Base-by-base conservation (phyloP, 2,888 invertebrate species). In the Drosophila aldrichi region DNA sequence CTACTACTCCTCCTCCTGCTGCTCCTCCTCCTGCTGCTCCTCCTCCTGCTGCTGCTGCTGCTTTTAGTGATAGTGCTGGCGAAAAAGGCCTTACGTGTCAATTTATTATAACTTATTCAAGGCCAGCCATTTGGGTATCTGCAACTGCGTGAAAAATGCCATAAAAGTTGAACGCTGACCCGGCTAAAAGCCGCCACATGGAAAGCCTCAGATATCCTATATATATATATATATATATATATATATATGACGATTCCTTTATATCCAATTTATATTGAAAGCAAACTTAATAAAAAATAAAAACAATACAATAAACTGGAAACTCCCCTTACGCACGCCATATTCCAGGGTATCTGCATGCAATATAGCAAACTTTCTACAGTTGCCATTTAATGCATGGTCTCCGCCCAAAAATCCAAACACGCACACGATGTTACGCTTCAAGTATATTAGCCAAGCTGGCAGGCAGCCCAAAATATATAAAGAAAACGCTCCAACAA, bases 91-190 rank as follows among this genome's bases (percentile, higher is more conserved):
- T 88, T 78, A 80, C 78, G 87, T 80, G 90, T 75, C 89, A 86
- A 90, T 86, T 86, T 88, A 82, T 82, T 86, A 90, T 90, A 90
- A 90, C 81, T 88, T 86, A 80, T 86, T 85, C 90, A 86, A 80
- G 90, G 88, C 74, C 81, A 70, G 20, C 61, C 61, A 49, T 46
- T 70, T 66, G 48, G 77, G 70, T 81, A 89, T 74, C 86, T 76
- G 89, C 84, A 86, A 73, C 86, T 76, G 89, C 89, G 87, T 83
- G 81, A 89, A 87, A 81, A 83, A 65, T 62, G 59, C 64, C 66
- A 81, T 81, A 79, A 81, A 87, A 70, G 70, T 70, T 38, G 56
- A 62, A 79, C 52, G 70, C 76, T 74, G 76, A 69, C 70, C 52
- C 41, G 32, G 20, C 64, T 32, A 64, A 64, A 64, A 46, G 38